A percentile compares a stretch with the other conserved stretches of the same genome.
phyloP scores from a whole-genome alignment of 1,140 invertebrate species.

The Habropoda laboriosa region DNA sequence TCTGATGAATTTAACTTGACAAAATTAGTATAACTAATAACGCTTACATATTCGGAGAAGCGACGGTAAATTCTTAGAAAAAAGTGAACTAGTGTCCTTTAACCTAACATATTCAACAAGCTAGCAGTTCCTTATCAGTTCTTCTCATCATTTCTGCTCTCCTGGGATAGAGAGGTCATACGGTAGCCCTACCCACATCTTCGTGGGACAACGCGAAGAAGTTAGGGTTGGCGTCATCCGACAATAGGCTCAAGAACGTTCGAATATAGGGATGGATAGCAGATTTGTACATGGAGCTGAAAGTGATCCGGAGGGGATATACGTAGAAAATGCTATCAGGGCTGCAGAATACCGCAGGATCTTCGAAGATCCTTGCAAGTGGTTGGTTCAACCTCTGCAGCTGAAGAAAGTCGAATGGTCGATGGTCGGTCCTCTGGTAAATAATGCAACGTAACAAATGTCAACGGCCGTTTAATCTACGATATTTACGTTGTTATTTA shows the following conservation, averaged over 20 bases:
- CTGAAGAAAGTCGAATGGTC: too few relatives aligned
- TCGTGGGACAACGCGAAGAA: slow-evolving; percentile 69
- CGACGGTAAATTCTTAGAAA: too few relatives aligned
- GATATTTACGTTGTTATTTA: too few relatives aligned
- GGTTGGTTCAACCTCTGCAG: too few relatives aligned
- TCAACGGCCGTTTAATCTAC: too few relatives aligned
- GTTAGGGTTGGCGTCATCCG: slow-evolving; percentile 31
- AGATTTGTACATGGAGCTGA: slow-evolving; percentile 40
- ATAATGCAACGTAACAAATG: too few relatives aligned
- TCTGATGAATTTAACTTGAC: too few relatives aligned
- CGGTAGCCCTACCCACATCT: slow-evolving; percentile 79
- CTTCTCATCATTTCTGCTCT: slow-evolving; percentile 74
- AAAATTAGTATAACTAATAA: too few relatives aligned
- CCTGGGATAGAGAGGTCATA: slow-evolving; percentile 81
- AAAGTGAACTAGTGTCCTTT: too few relatives aligned
- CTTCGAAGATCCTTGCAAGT: slow-evolving; percentile 49
- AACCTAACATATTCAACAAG: slow-evolving; percentile 45
- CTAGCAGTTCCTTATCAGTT: slow-evolving; percentile 57
- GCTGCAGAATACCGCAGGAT: too few relatives aligned
- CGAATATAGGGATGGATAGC: slow-evolving; percentile 31
- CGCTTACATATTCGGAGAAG: too few relatives aligned
- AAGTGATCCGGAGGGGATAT: slow-evolving; percentile 80
- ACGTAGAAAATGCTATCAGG: slow-evolving; percentile 75
- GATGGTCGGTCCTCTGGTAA: too few relatives aligned
- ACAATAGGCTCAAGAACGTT: slow-evolving; percentile 53